Percentiles rank a stretch among this genome's conserved stretches.
Conservation (phyloP, 2,888 invertebrate genomes). For the Falcaria lacertinaria region DNA sequence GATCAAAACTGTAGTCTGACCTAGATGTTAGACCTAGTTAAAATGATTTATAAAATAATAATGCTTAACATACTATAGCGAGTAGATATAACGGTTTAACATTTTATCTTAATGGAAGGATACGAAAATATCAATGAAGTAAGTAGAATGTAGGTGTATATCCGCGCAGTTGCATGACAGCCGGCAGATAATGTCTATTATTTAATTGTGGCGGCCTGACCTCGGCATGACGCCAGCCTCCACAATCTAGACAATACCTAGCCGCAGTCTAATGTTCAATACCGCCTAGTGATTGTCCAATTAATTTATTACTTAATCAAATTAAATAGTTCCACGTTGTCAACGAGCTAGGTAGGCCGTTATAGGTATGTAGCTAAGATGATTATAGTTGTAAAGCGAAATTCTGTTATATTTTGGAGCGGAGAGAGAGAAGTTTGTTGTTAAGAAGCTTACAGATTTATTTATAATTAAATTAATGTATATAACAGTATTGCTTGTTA, state of each 20-base stretch:
- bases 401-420: too few relatives aligned
- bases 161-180: slow-evolving; percentile 24
- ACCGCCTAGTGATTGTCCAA: neutral
- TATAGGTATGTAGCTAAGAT: too few relatives aligned
- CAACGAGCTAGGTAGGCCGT: neutral
- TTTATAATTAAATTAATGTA: too few relatives aligned
- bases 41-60: too few relatives aligned
- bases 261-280: neutral
- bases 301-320: neutral
- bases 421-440: too few relatives aligned
- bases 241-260: slow-evolving; percentile 21
- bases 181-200: slow-evolving; percentile 29
- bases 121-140: neutral
- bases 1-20: too few relatives aligned
- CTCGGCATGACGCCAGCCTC: slow-evolving; percentile 34
- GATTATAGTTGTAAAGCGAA: neutral
- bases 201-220: slow-evolving; percentile 30
- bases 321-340: neutral
- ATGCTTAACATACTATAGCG: too few relatives aligned
- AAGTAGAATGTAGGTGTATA: neutral
- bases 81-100: too few relatives aligned
- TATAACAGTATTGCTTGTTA: too few relatives aligned
- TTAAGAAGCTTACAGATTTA: too few relatives aligned
- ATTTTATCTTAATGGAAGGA: too few relatives aligned
- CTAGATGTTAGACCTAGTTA: too few relatives aligned